Conservation (phyloP, 1,140 invertebrate genomes). For the Hestina assimilis region DNA sequence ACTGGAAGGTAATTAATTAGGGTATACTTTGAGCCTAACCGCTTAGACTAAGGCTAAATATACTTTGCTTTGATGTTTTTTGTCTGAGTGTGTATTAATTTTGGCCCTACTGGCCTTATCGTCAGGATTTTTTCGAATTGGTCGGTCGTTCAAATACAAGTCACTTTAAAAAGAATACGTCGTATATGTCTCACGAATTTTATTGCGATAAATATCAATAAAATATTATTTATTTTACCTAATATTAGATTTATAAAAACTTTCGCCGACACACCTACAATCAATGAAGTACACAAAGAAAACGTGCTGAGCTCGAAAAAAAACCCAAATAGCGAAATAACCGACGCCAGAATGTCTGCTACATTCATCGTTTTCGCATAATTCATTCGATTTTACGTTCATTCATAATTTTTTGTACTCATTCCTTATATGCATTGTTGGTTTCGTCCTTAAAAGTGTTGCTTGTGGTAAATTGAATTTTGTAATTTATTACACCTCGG, state of each 20-base stretch:
- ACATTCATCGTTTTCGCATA: slow-evolving; percentile 16
- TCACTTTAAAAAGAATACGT: too few species aligned
- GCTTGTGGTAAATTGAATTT: slow-evolving; percentile 9
- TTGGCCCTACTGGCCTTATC: too few species aligned
- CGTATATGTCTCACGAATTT: too few species aligned
- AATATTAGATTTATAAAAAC: not conserved
- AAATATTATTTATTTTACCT: not conserved
- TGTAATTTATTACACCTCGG: slow-evolving; percentile 9
- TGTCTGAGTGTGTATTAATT: too few species aligned
- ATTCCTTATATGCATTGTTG: slow-evolving; percentile 1
- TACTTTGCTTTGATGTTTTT: too few species aligned
- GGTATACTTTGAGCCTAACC: too few species aligned
- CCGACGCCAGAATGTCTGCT: slow-evolving; percentile 9
- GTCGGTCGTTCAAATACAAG: too few species aligned
- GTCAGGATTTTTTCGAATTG: too few species aligned
- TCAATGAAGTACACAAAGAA: not conserved
- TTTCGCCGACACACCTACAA: not conserved
- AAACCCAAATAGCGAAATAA: not conserved
- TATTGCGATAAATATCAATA: not conserved
- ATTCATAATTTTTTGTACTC: slow-evolving; percentile 4
- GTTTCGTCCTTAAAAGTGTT: not conserved
- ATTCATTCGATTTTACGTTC: slow-evolving; percentile 10
- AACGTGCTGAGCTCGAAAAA: slow-evolving; percentile 2
- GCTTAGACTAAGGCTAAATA: too few species aligned
- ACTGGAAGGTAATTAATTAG: too few species aligned